Base-by-base conservation (phyloP, 2,888 invertebrate genomes). In the Lordiphosa fenestrarum region DNA sequence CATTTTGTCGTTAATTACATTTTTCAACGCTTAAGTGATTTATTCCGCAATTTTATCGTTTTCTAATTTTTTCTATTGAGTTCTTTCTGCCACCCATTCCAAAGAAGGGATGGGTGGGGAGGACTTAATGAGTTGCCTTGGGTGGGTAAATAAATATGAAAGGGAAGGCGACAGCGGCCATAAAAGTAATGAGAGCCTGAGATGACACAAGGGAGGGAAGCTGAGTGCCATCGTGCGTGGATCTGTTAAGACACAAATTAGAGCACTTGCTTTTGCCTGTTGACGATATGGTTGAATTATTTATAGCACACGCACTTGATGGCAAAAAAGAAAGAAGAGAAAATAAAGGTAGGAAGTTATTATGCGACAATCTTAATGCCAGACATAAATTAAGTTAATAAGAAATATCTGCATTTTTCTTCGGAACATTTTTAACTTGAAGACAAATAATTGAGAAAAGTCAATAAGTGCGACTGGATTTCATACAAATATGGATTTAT, bases 1-100 rank as follows among this genome's bases (percentile, higher is more conserved):
- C 82, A 82, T 74, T 85, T 74, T 82, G 74, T 82, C 81, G 80
- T 82, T 84, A 82, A 84, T 85, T 85, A 84, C 73, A 74, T 85
- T 85, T 85, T 84, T 77, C 69, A 71, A 63, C 66, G 66, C 61
- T 69, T 78, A 70, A 74, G 76, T 74, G 80, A 77, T 82, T 84
- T 80, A 72, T 81, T 71, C 71, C 74, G 77, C 67, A 76, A 74
- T 82, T 81, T 85, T 72, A 80, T 82, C 73, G 69, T 84, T 82
- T 80, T 84, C 84, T 85, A 82, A 82, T 77, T 84, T 81, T 55
- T 74, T 58, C 59, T 47, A 74, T 75, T 78, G 68, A 51, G 53
- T 44, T 41, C 40, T 13, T 13, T 25, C 54, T 54, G 33, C 23
- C 33, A 19, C 13, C 19, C 21, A 25, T 25, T 25, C 6, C 25